Evolutionary conservation across 2,888 invertebrate species (phyloP).

Genomic region (Apamea monoglypha): DNA sequence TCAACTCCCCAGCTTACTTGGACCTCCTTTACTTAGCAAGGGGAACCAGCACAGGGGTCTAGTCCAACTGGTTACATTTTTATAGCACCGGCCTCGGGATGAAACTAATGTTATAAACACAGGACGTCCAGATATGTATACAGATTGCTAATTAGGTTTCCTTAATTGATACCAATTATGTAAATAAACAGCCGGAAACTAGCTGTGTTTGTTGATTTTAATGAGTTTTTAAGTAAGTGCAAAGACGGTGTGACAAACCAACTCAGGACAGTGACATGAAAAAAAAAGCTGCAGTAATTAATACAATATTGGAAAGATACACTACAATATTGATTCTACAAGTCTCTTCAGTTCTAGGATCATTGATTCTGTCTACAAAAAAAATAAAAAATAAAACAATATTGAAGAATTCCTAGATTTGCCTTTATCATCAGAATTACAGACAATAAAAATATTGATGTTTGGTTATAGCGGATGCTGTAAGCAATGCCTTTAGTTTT

Average conservation of each 20-base stretch:
- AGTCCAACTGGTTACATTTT: slow-evolving; percentile 72
- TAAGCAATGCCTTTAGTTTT: background rate
- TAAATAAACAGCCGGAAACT: slow-evolving; percentile 47
- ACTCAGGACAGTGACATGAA: background rate
- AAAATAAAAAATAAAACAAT: background rate
- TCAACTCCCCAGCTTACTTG: slow-evolving; percentile 69
- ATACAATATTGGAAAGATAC: no score
- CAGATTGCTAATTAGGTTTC: slow-evolving; percentile 51
- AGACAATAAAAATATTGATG: background rate
- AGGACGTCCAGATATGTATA: slow-evolving; percentile 57
- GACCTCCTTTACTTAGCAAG: slow-evolving; percentile 70
- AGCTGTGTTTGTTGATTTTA: slow-evolving; percentile 14
- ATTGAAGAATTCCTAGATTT: background rate
- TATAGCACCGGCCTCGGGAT: slow-evolving; percentile 54
- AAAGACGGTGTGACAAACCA: background rate
- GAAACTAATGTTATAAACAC: slow-evolving; percentile 52
- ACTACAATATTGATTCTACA: no score
- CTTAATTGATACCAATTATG: slow-evolving; percentile 55
- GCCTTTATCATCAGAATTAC: background rate
- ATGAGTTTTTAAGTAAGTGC: background rate
- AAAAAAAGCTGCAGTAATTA: no score
- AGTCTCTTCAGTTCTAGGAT: background rate
- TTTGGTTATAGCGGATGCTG: slow-evolving; percentile 5
- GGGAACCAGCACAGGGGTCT: slow-evolving; percentile 66
- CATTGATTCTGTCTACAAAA: background rate